Evolutionary conservation across 2,113 vertebrate genomes (phyloP).

Genomic region (Corydoras sp.): DNA sequence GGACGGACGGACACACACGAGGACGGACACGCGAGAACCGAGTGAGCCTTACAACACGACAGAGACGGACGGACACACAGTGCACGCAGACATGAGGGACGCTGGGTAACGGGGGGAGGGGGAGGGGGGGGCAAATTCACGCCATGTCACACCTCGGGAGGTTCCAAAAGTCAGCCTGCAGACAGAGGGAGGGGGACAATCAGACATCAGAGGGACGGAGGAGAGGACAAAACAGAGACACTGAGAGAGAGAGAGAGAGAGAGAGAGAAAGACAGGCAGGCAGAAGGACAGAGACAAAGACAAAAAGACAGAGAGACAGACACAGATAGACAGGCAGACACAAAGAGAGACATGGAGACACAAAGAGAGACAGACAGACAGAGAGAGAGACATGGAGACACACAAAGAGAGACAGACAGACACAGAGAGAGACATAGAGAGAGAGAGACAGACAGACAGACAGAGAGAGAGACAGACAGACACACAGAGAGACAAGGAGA

Average conservation of each 20-base stretch:
- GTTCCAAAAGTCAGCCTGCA: slow-evolving; percentile 37
- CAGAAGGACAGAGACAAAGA: background rate
- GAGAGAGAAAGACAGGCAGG: background rate
- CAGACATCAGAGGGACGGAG: background rate
- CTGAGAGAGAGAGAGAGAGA: background rate
- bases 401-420: too few relatives aligned
- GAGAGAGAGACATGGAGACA: background rate
- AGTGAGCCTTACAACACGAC: slow-evolving; percentile 6
- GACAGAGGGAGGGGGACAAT: background rate
- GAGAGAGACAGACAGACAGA: background rate
- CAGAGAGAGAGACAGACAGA: background rate
- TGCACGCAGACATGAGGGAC: slow-evolving; percentile 38
- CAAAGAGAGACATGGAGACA: background rate
- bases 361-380: background rate
- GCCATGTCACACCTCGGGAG: slow-evolving; percentile 3
- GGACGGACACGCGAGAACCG: background rate
- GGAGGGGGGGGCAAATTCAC: background rate
- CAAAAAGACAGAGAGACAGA: background rate
- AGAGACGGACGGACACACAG: slow-evolving; percentile 20
- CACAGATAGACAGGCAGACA: background rate
- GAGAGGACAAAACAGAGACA: background rate
- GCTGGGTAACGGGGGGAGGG: slow-evolving; percentile 40
- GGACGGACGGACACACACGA: background rate
- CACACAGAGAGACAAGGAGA: too few relatives aligned
- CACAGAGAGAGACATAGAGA: background rate